Base-by-base conservation (phyloP, 2,797 vertebrate genomes). In the Mionectes olivaceus region DNA sequence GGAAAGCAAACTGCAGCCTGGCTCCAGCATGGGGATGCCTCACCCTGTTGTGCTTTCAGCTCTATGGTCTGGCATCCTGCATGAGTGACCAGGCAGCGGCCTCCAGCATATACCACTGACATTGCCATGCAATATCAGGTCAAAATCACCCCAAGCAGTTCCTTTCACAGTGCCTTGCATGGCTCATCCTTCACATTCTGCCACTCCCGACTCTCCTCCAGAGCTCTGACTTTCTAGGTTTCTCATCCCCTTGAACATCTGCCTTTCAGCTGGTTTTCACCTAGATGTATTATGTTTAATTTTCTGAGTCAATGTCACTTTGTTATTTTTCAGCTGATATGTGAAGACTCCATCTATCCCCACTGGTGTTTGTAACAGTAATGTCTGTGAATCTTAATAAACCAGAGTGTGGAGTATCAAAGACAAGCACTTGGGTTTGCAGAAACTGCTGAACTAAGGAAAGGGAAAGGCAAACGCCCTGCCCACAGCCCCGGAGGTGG, bases 281-380 rank as follows among this genome's bases (percentile, higher is more conserved):
- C 39, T 46, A n/a, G 47, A 76, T 44, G 44, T 70, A 79, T 88
- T 73, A 35, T 19, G 27, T 78, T 94, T 88, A n/a, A 53, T 79
- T 91, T 90, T 87, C 47, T 46, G 70, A 60, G 69, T 53, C 83
- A 95, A 86, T 79, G 91, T 67, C 87, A 84, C 79, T 82, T 49
- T 41, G 82, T 63, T 92, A 27, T 78, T 95, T 92, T 91, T 90
- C 79, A 83, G 37, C 28, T 52, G 69, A 47, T 56, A 43, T 21
- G n/a, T 59, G 82, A 63, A 65, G 60, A 15, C 47, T 90, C 10
- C 5, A 1, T 69, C 76, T 93, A 79, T 87, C 59, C 70, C 74
- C 83, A 44, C 63, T 21, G 71, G 70, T 68, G 67, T 74, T 90
- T 71, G 63, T 87, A 91, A 46, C 33, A 41, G 49, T 35, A 79